A percentile compares a stretch with the other conserved stretches of the same genome.
Conservation (phyloP, 2,888 invertebrate species). For the Zelleria hepariella region DNA sequence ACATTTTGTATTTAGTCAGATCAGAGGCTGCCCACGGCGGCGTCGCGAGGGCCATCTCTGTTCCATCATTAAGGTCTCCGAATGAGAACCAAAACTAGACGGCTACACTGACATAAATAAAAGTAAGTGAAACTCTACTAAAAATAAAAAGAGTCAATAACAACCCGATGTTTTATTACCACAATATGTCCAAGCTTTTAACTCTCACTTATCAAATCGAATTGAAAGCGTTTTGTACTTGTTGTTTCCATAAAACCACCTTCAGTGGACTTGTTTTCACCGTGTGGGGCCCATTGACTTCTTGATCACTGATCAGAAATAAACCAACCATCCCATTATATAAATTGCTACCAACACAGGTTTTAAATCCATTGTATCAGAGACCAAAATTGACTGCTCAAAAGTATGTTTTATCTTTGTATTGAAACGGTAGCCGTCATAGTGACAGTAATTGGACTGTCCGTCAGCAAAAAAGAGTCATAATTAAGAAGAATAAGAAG, state of each 20-base stretch:
- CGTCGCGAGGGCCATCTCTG: too few relatives aligned
- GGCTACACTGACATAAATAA: too few relatives aligned
- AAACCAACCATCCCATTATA: not conserved
- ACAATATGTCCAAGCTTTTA: not conserved
- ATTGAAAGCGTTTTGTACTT: not conserved
- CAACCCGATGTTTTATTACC: too few relatives aligned
- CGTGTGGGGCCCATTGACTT: slow-evolving; percentile 6
- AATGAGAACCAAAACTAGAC: too few relatives aligned
- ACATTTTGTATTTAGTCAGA: too few relatives aligned
- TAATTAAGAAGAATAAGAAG: not conserved
- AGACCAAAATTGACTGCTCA: not conserved
- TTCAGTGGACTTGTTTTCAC: not conserved
- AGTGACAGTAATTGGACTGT: slow-evolving; percentile 5
- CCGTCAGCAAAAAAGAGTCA: not conserved
- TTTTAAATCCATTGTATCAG: not conserved
- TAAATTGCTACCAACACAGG: not conserved
- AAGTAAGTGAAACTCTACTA: too few relatives aligned
- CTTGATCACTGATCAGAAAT: slow-evolving; percentile 1
- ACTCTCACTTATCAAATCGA: not conserved
- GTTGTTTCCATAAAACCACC: slow-evolving; percentile 3
- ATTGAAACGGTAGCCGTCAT: slow-evolving; percentile 1
- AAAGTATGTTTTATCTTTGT: not conserved
- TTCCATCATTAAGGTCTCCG: too few relatives aligned
- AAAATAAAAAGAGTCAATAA: too few relatives aligned
- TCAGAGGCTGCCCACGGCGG: too few relatives aligned